phyloP scores from a whole-genome alignment of 2,797 vertebrate genomes.

The Sebastes vulpes region DNA sequence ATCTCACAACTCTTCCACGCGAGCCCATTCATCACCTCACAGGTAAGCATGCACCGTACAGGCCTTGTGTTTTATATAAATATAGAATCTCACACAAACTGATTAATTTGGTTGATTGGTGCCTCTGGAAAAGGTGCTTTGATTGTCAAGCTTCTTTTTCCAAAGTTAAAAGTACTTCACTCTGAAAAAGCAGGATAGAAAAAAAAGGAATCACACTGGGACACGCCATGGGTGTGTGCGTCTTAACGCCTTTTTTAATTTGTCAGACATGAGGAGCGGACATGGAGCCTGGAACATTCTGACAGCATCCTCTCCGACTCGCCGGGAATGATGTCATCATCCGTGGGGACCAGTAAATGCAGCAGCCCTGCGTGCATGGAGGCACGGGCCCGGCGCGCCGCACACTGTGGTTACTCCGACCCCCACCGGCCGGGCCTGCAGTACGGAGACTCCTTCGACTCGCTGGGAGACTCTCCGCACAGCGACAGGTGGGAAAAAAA shows the following conservation, averaged over 20 bases:
- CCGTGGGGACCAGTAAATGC: slow-evolving; percentile 98
- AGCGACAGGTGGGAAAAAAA: slow-evolving; percentile 92
- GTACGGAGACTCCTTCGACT: slow-evolving; percentile 95
- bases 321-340: slow-evolving; percentile 95
- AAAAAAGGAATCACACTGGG: neutral
- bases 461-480: slow-evolving; percentile 95
- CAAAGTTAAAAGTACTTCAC: neutral
- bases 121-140: neutral
- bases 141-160: neutral
- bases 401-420: slow-evolving; percentile 90
- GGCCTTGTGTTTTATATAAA: neutral
- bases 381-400: slow-evolving; percentile 91
- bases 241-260: slow-evolving; percentile 58
- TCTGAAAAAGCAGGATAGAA: neutral
- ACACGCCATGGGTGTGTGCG: slow-evolving; percentile 30
- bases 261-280: slow-evolving; percentile 94
- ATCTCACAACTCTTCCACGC: slow-evolving; percentile 96
- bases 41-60: slow-evolving; percentile 74
- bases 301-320: slow-evolving; percentile 96
- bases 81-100: neutral
- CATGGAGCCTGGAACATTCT: slow-evolving; percentile 96
- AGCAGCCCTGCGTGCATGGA: slow-evolving; percentile 97
- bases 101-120: neutral
- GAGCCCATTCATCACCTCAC: slow-evolving; percentile 95
- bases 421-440: slow-evolving; percentile 86